Percentiles rank a stretch among this genome's conserved stretches.
phyloP scores from a whole-genome alignment of 2,797 vertebrate genomes.

The Myotis findleyi region DNA sequence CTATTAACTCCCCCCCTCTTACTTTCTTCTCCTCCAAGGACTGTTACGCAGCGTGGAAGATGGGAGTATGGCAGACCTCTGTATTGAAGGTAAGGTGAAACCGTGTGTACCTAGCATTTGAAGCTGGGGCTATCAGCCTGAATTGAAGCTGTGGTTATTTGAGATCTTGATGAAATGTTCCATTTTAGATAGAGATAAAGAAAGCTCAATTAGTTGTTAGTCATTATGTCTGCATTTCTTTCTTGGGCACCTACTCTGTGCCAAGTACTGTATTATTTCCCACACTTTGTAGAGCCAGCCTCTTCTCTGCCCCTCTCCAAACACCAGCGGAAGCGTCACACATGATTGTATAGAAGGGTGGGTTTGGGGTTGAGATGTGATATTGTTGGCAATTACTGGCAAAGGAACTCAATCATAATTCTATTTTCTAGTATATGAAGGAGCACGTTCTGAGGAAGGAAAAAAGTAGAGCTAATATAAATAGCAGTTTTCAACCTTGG shows the following conservation, averaged over 20 bases:
- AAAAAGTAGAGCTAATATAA: constrained; percentile 2
- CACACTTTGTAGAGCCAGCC: background rate
- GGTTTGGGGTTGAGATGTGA: background rate
- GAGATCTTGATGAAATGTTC: constrained; percentile 26
- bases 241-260: background rate
- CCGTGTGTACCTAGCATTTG: background rate
- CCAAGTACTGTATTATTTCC: background rate
- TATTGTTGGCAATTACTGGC: background rate
- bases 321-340: background rate
- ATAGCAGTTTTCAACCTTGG: background rate
- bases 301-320: background rate
- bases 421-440: constrained; percentile 40
- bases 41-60: constrained; percentile 91
- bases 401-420: background rate
- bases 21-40: constrained; percentile 84
- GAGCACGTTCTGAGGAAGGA: constrained; percentile 24
- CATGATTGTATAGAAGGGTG: background rate
- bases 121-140: background rate
- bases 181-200: constrained; percentile 4
- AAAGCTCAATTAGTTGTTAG: background rate
- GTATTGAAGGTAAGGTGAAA: constrained; percentile 91
- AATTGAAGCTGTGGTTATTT: background rate
- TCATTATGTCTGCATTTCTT: constrained; percentile 21
- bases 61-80: constrained; percentile 87
- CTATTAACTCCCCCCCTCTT: constrained; percentile 21